These are phyloP conservation scores for Synaphobranchus kaupii DNA, from an alignment of 2,797 vertebrate genomes.

Conservation along the genomic window DNA sequence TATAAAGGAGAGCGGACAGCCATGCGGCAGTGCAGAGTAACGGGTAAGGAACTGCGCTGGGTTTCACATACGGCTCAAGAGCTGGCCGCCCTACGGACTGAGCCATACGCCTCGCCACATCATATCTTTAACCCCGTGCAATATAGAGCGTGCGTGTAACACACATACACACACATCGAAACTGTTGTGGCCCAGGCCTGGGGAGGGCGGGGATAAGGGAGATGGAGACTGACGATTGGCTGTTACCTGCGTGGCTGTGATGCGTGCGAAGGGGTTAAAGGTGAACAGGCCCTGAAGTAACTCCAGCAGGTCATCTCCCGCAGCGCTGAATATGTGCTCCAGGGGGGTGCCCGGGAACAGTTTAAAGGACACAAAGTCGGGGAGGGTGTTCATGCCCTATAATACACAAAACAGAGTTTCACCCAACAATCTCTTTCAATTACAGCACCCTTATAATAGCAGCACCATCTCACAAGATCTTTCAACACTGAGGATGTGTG, in stretches of 20 bases:
- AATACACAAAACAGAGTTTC: slow-evolving; percentile 29
- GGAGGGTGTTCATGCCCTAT: slow-evolving; percentile 89
- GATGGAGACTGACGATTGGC: background rate
- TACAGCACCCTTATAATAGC: background rate
- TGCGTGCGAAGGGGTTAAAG: slow-evolving; percentile 83
- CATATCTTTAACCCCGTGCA: too few relatives aligned
- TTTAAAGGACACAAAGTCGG: slow-evolving; percentile 95
- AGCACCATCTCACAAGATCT: background rate
- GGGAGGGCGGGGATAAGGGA: background rate
- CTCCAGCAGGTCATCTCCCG: slow-evolving; percentile 89
- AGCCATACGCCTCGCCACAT: too few relatives aligned
- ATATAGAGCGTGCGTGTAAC: too few relatives aligned
- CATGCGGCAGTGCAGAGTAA: background rate
- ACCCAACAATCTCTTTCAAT: background rate
- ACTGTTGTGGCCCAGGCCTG: too few relatives aligned
- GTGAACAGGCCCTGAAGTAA: slow-evolving; percentile 90
- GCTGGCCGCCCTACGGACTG: too few relatives aligned
- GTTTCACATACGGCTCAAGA: too few relatives aligned
- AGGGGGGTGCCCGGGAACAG: slow-evolving; percentile 89
- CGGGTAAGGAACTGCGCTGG: too few relatives aligned
- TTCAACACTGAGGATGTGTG: background rate
- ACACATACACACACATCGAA: too few relatives aligned
- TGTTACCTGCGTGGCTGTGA: slow-evolving; percentile 80
- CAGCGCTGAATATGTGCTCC: slow-evolving; percentile 95
- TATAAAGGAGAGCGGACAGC: background rate